phyloP scores from a whole-genome alignment of 1,140 invertebrate species.

The Gonioctena quinquepunctata region DNA sequence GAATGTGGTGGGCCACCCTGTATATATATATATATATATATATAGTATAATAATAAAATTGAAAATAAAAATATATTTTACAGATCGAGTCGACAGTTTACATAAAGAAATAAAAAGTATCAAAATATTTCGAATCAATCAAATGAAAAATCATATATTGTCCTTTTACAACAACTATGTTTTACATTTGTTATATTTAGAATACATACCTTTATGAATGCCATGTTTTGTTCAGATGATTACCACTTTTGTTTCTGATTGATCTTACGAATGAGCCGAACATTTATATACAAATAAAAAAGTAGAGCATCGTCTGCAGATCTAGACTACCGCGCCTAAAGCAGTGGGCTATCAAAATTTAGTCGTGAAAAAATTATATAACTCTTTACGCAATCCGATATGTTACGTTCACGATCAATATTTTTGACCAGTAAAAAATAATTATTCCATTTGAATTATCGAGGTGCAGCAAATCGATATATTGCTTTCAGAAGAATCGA shows the following conservation, averaged over 20 bases:
- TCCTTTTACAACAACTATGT: too few species aligned
- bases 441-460: neutral
- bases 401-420: constrained; percentile 9
- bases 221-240: constrained; percentile 14
- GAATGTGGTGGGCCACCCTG: too few species aligned
- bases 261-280: constrained; percentile 24
- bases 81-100: too few species aligned
- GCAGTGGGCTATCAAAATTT: constrained; percentile 30
- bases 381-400: constrained; percentile 13
- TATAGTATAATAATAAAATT: too few species aligned
- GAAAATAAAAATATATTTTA: too few species aligned
- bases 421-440: neutral
- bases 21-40: too few species aligned
- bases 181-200: too few species aligned
- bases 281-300: constrained; percentile 28
- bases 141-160: too few species aligned
- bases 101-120: too few species aligned
- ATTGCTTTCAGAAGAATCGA: neutral
- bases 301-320: constrained; percentile 27
- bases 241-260: constrained; percentile 23
- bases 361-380: constrained; percentile 17
- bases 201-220: constrained; percentile 22
- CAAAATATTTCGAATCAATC: too few species aligned
- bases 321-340: constrained; percentile 26
- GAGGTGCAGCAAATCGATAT: neutral